Evolutionary conservation across 2,888 invertebrate genomes (phyloP), one percentile per base, ranked within the genome.

Genomic region (Diarsia rubi): DNA sequence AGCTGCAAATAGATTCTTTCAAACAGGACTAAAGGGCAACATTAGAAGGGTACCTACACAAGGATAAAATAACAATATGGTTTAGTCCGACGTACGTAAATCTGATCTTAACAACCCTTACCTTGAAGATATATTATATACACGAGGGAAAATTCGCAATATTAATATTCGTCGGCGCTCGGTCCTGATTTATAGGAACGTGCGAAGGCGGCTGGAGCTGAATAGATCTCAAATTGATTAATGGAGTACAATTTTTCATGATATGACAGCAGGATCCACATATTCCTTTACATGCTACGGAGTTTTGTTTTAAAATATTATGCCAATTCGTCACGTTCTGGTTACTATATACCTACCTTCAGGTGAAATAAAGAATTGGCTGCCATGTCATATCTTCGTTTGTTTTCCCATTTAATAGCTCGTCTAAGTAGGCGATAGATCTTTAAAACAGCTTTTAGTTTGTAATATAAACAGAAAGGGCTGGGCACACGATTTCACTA

Each of bases 161-260:
- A 83, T 80, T 80, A 78, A 73, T 84, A 83, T 79, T 71, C 77
- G 73, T 71, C 75, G 69, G 76, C 63, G 24, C 37, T 75, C 62
- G 72, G 73, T 73, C 72, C 64, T 85, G 81, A 83, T 87, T 81
- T 81, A 87, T 83, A 64, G 24, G 71, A 67, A 69, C 52, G 67
- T 42, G 54, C 24, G 60, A 65, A 69, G 68, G 75, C 44, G 60
- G 69, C 64, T 72, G 63, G 73, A 66, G 49, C 31, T 79, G 76
- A 67, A 83, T 76, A 70, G 73, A 74, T 75, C 31, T 77, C 62
- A 75, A 76, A 78, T 79, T 86, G 83, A 86, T 81, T 81, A 82
- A 86, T 84, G 79, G 65, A 69, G 62, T 69, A 74, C 75, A 76
- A 86, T 87, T 81, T 82, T 76, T 87, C 74, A 81, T 67, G 64